These are phyloP conservation scores for Belgica antarctica DNA, from an alignment of 2,888 invertebrate species.

Conservation along the genomic window DNA sequence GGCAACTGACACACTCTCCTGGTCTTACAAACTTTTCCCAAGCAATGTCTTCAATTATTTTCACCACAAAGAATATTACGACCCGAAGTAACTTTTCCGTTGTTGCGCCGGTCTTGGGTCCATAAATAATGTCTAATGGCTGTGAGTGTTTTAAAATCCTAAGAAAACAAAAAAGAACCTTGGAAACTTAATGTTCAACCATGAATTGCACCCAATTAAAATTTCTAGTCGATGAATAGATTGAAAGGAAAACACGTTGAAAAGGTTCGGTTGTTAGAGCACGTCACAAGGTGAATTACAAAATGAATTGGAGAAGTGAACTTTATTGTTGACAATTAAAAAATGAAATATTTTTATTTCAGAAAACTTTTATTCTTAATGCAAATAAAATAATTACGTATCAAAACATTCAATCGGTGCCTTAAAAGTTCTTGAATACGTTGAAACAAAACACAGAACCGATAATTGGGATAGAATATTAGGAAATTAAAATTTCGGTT, in stretches of 20 bases:
- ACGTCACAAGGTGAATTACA: no score
- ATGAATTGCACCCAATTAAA: constrained; percentile 43
- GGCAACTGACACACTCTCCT: not conserved
- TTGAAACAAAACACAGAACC: constrained; percentile 28
- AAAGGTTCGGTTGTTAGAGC: no score
- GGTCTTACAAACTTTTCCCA: not conserved
- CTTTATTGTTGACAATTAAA: no score
- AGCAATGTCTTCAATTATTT: constrained; percentile 40
- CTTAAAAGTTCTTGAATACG: no score
- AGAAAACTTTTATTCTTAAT: no score
- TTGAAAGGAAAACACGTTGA: constrained; percentile 32
- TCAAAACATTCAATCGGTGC: no score
- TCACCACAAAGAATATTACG: constrained; percentile 14
- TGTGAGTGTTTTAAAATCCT: not conserved
- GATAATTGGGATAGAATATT: constrained; percentile 36
- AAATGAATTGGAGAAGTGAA: no score
- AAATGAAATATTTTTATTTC: no score
- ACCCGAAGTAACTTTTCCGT: not conserved
- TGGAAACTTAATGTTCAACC: constrained; percentile 1
- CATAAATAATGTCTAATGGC: constrained; percentile 42
- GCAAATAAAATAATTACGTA: no score
- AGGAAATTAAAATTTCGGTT: constrained; percentile 31
- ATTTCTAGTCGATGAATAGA: constrained; percentile 27
- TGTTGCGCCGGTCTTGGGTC: constrained; percentile 27
- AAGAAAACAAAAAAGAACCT: not conserved